phyloP scores from a whole-genome alignment of 2,113 vertebrate genomes.

The Ciconia maguari region DNA sequence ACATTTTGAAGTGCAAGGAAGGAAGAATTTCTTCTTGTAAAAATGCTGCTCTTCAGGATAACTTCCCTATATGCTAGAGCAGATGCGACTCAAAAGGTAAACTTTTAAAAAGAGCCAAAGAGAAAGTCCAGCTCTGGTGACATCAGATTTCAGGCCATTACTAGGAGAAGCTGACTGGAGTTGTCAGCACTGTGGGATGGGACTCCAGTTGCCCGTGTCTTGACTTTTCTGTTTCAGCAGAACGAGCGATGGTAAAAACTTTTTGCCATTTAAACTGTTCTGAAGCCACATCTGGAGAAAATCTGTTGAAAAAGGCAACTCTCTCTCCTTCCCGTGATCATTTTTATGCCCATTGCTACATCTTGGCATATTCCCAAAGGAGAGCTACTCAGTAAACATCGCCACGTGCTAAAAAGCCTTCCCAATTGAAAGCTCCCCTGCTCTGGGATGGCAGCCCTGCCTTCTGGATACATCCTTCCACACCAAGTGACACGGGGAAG shows the following conservation, averaged over 20 bases:
- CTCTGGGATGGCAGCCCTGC: not conserved
- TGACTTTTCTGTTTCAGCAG: not conserved
- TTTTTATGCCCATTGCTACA: not conserved
- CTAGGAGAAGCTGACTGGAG: not conserved
- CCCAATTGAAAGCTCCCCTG: not conserved
- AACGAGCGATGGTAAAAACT: not conserved
- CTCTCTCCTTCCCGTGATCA: accelerated
- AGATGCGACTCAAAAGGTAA: not conserved
- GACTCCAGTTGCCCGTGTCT: not conserved
- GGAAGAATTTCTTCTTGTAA: not conserved
- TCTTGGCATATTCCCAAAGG: not conserved
- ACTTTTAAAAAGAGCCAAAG: not conserved
- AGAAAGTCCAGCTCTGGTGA: not conserved
- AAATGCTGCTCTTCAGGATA: not conserved
- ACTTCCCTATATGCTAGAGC: not conserved
- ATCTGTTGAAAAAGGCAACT: not conserved
- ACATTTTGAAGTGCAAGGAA: not conserved
- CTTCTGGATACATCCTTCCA: not conserved
- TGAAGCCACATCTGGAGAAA: not conserved
- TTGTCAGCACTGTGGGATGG: accelerated
- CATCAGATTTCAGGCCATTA: not conserved
- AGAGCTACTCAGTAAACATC: not conserved
- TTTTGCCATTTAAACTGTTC: not conserved
- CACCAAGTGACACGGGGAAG: accelerated
- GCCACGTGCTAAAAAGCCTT: not conserved